Base-by-base conservation (phyloP, 2,797 vertebrate genomes). In the Rhyacichthys aspro region DNA sequence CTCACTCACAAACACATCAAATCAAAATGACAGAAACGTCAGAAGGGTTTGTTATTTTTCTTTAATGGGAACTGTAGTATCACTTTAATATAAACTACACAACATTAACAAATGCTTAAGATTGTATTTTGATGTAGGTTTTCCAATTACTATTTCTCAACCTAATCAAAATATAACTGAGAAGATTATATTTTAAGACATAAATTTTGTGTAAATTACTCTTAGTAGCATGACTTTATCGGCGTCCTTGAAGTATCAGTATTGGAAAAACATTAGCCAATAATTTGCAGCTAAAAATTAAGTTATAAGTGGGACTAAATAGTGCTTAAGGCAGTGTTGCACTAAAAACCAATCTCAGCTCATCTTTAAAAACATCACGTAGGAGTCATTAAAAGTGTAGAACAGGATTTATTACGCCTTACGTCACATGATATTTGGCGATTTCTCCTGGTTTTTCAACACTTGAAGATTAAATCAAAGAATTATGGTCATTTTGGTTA, bases 241-340 rank as follows among this genome's bases (percentile, higher is more conserved):
- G 38, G 16, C 19, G 49, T 38, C 49, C 49, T 52, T 52, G 49
- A 38, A 38, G 36, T 38, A 53, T 23, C 50, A 19, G 50, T 37
- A 14, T 41, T 53, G 17, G 36, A 53, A 17, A 53, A 39, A 39
- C 37, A 53, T 53, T 53, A 53, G 9, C 36, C 36, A 39, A 39
- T 41, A 53, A 53, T 39, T 53, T 53, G 50, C 14, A 14, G 36
- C 36, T 53, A 19, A 41, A 53, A 53, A 39, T 43, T 43, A 18
- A 18, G 8, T 56, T 10, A 10, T 62, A 15, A 42, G 38, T 12
- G 55, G 19, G 37, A 15, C 36, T 49, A 43, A 41, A 12, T 36
- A 44, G 36, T 53, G 36, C 50, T 39, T 39, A 53, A 19, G 50
- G 50, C 36, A 38, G 38, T 53, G 37, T 19, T 52, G 48, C 18